A percentile compares a stretch with the other conserved stretches of the same genome.
Evolutionary conservation across 2,888 invertebrate genomes (phyloP).

Genomic region (Danaus chrysippus): DNA sequence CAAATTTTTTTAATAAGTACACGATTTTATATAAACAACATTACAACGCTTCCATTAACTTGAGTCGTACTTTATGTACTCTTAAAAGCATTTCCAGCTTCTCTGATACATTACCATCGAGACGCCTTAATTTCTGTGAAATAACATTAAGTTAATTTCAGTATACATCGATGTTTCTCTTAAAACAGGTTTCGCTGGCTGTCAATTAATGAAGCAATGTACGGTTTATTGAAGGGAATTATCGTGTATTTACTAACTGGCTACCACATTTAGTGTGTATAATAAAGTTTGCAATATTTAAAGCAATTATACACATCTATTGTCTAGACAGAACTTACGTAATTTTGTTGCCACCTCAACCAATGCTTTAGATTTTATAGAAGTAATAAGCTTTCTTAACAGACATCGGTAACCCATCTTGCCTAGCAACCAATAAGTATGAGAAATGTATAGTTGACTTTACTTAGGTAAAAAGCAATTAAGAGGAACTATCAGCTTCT

Average conservation of each 20-base stretch:
- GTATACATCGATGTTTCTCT: slow-evolving; percentile 6
- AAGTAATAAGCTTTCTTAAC: too few species aligned
- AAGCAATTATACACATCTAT: slow-evolving; percentile 46
- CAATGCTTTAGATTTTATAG: too few species aligned
- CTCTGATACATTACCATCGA: slow-evolving; percentile 11
- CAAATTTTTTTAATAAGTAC: too few species aligned
- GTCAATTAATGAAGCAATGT: neutral
- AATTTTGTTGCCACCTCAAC: neutral
- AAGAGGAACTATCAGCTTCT: too few species aligned
- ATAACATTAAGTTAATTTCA: neutral
- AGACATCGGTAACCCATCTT: too few species aligned
- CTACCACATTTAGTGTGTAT: slow-evolving; percentile 8
- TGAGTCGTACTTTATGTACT: neutral
- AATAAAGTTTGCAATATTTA: slow-evolving; percentile 43
- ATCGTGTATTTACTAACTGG: too few species aligned
- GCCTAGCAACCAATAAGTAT: too few species aligned
- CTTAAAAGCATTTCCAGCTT: slow-evolving; percentile 19
- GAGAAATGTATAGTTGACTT: too few species aligned
- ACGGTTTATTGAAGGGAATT: neutral
- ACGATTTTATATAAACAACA: neutral
- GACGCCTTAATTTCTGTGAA: slow-evolving; percentile 6
- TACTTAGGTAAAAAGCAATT: too few species aligned
- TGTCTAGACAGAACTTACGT: slow-evolving; percentile 42
- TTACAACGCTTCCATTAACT: neutral
- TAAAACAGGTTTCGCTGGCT: neutral